Evolutionary conservation across 1,140 invertebrate species (phyloP).

Genomic region (Delia radicum): DNA sequence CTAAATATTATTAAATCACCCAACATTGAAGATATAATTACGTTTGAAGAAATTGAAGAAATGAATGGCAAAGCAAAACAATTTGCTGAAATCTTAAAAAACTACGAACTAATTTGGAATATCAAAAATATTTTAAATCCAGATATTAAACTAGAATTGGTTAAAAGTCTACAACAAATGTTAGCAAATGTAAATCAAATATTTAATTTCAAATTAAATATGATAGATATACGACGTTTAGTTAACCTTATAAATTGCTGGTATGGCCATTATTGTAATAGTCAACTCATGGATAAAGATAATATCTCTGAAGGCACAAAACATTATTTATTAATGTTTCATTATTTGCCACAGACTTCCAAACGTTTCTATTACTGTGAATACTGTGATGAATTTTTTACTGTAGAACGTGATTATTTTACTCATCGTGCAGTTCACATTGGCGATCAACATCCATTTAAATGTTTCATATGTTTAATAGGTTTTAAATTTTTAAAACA

Average conservation of each 20-base stretch:
- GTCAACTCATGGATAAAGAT: conserved; percentile 26
- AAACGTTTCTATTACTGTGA: conserved; percentile 26
- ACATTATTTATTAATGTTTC: conserved; percentile 28
- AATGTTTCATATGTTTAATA: background rate
- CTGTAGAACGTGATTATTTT: background rate
- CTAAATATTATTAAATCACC: conserved; percentile 32
- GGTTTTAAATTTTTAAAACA: background rate
- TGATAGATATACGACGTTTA: conserved; percentile 37
- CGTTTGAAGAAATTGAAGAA: conserved; percentile 27
- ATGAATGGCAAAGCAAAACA: conserved; percentile 20
- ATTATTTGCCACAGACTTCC: conserved; percentile 35
- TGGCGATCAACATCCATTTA: background rate
- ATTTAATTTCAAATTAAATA: conserved; percentile 24
- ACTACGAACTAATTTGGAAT: conserved; percentile 2
- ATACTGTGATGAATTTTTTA: conserved; percentile 13
- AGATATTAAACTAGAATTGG: background rate
- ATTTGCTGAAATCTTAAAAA: conserved; percentile 31
- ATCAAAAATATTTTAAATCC: background rate
- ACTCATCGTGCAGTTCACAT: conserved; percentile 16
- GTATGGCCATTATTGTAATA: conserved; percentile 28
- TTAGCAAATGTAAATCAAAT: conserved; percentile 27
- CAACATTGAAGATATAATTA: conserved; percentile 30
- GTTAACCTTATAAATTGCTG: conserved; percentile 38
- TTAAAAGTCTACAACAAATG: background rate
- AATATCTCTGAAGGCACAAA: background rate